Conservation (phyloP, 2,113 vertebrate species). For the Cyprinodon brontotheroides region DNA sequence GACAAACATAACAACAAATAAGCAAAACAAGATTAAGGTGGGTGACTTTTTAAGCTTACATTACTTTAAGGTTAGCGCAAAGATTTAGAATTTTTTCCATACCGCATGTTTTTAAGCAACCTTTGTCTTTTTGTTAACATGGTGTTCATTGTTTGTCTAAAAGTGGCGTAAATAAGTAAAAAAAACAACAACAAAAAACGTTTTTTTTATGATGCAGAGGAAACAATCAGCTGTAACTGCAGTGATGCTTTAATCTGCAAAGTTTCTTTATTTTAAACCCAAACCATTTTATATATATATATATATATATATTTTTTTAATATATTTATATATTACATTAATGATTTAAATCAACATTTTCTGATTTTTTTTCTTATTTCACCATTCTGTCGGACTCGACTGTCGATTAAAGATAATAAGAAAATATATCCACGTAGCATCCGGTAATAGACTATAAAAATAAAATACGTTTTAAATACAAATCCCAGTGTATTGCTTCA, state of each 20-base stretch:
- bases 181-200: too few species aligned
- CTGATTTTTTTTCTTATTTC: too few species aligned
- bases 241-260: neutral
- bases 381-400: neutral
- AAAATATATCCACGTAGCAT: neutral
- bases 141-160: too few species aligned
- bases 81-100: slow-evolving; percentile 51
- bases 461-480: slow-evolving; percentile 28
- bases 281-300: too few species aligned
- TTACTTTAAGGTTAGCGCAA: slow-evolving; percentile 2
- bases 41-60: slow-evolving; percentile 35
- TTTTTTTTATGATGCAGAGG: neutral
- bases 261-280: neutral
- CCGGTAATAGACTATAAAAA: slow-evolving; percentile 16
- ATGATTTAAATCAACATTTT: too few species aligned
- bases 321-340: neutral
- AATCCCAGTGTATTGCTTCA: neutral
- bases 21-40: slow-evolving; percentile 39
- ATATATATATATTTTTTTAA: neutral
- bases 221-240: neutral
- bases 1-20: slow-evolving; percentile 43
- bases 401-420: neutral
- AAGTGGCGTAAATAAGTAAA: too few species aligned
- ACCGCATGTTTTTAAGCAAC: neutral
- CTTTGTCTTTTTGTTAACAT: neutral